phyloP scores from a whole-genome alignment of 2,888 invertebrate genomes.

The Thecocarcelia acutangulata region DNA sequence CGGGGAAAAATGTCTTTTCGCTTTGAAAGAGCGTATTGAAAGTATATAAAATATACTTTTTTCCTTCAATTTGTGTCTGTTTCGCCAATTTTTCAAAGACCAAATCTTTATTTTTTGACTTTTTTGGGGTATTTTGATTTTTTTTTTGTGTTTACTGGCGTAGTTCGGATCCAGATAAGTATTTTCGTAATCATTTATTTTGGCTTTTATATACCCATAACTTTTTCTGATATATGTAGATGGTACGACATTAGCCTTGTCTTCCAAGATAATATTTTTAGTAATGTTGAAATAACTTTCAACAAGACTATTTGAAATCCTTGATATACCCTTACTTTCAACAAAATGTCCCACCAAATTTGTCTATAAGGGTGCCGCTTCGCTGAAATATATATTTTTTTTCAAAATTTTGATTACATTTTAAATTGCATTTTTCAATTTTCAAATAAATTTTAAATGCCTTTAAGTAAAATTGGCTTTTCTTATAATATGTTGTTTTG shows the following conservation, averaged over 20 bases:
- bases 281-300: constrained; percentile 20
- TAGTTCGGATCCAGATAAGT: neutral
- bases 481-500: too few relatives aligned
- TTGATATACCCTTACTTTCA: neutral
- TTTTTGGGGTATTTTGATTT: constrained; percentile 1
- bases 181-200: neutral
- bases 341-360: neutral
- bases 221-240: neutral
- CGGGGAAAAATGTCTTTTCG: neutral
- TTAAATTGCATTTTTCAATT: too few relatives aligned
- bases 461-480: too few relatives aligned
- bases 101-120: neutral
- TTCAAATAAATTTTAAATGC: too few relatives aligned
- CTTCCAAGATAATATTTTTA: constrained; percentile 2
- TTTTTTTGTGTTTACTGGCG: neutral
- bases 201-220: neutral
- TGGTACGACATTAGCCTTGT: neutral
- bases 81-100: neutral
- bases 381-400: too few relatives aligned
- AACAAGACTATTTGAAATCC: neutral
- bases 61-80: too few relatives aligned
- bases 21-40: too few relatives aligned
- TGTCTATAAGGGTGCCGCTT: neutral
- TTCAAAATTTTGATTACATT: too few relatives aligned
- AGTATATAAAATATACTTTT: neutral